Conservation (phyloP, 2,113 vertebrate species). For the Sapayoa aenigma region DNA sequence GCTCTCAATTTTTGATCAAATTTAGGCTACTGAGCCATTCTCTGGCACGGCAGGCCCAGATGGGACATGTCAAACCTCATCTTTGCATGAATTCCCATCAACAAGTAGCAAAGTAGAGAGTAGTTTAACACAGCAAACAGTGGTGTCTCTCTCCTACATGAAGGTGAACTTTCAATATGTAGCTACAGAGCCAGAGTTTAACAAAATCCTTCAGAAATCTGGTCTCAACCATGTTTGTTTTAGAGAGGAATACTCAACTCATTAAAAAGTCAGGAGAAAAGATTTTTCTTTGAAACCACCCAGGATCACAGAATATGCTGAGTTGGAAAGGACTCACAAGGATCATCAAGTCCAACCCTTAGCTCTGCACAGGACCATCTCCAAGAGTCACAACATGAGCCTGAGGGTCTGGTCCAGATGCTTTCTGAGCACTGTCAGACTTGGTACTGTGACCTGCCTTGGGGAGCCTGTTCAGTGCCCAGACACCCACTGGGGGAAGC, state of each 20-base stretch:
- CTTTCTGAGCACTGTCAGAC: too few species aligned
- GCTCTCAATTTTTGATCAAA: neutral
- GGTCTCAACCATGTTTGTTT: fast-evolving
- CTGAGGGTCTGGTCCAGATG: too few species aligned
- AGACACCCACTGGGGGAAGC: too few species aligned
- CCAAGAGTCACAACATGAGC: too few species aligned
- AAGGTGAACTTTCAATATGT: neutral
- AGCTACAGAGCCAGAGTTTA: neutral
- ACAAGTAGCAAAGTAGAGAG: neutral
- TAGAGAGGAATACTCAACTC: neutral
- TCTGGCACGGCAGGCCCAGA: neutral
- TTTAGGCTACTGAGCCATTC: neutral
- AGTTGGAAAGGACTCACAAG: too few species aligned
- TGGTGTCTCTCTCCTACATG: neutral
- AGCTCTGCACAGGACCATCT: too few species aligned
- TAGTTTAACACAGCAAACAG: neutral
- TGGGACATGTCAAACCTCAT: neutral
- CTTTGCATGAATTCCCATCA: neutral
- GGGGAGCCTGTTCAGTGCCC: too few species aligned
- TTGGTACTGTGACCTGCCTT: too few species aligned
- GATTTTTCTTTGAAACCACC: neutral
- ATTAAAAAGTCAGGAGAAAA: neutral
- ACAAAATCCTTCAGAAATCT: neutral
- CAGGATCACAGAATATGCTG: too few species aligned
- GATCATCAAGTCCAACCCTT: too few species aligned